Conservation (phyloP, 2,888 invertebrate species). For the Machimus rusticus region DNA sequence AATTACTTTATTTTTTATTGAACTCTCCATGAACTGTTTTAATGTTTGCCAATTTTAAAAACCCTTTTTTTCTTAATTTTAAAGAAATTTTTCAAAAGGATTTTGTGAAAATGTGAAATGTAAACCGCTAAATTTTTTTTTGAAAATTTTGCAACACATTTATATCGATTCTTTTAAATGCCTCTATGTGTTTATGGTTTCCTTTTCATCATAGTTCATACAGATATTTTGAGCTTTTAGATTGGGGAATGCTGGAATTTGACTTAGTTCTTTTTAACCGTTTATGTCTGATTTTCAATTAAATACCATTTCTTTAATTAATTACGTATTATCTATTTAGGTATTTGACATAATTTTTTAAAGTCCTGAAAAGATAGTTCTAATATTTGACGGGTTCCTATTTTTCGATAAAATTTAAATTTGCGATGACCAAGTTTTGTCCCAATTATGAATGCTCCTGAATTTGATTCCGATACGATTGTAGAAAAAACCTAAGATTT, state of each 20-base stretch:
- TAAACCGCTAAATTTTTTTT: not conserved
- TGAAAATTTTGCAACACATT: not conserved
- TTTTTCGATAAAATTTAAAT: no score
- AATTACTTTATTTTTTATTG: constrained; percentile 47
- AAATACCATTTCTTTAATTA: no score
- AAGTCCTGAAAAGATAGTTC: no score
- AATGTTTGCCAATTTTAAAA: constrained; percentile 55
- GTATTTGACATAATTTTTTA: no score
- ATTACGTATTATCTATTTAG: no score
- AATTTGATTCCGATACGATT: no score
- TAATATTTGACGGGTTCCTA: no score
- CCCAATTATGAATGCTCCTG: no score
- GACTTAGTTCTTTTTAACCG: not conserved
- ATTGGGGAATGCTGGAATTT: not conserved
- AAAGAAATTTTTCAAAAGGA: not conserved
- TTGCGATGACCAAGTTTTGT: no score
- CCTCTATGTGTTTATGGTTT: not conserved
- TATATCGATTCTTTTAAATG: constrained; percentile 34
- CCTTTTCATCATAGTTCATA: not conserved
- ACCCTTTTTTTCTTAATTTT: not conserved
- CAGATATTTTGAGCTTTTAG: not conserved
- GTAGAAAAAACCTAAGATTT: no score
- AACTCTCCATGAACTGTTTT: constrained; percentile 51
- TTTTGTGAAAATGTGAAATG: not conserved
- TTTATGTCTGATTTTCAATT: not conserved